Base-by-base conservation (phyloP, 2,113 vertebrate species). In the Neodontobutis hainanensis region DNA sequence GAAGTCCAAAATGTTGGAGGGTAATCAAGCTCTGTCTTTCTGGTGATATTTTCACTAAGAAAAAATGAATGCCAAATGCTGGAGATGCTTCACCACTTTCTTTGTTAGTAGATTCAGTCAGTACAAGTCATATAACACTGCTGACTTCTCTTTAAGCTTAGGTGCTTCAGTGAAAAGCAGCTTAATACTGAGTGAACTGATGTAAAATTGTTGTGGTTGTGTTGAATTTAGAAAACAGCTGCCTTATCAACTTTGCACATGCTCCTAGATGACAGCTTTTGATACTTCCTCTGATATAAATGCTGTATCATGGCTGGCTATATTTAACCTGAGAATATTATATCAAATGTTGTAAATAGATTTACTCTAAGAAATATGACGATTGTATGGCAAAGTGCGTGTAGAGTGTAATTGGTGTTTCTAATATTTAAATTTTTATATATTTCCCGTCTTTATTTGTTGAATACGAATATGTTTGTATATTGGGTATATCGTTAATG, bases 391-490 rank as follows among this genome's bases (percentile, higher is more conserved):
- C 35, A 52, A 71, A 64, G 67, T 67, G 56, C 76, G 57, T 78
- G 76, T 55, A 74, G 75, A 80, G 83, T 87, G 90, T 86, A 78
- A 64, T 67, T 66, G 66, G 78, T 65, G 69, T 69, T 70, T 66
- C 69, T 64, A 52, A 75, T 80, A 46, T 71, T 76, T 66, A 44
- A 12, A 66, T 69, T 84, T 79, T 73, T 44, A 66, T 68, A 86
- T 69, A 75, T 79, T 75, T 65, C 45, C 51, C 50, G 55, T 63
- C 82, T 57, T 74, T 74, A 83, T 73, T 47, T 65, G 35, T 78
- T 87, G 68, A 81, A 77, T 68, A 70, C 34, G 68, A 81, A 77
- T 68, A 70, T 27, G 73, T 86, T 85, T 90, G 85, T 84, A 89
- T 86, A 88, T 89, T 84, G 68, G 80, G 75, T 66, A 72, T 82